A percentile compares a stretch with the other conserved stretches of the same genome.
These are phyloP conservation scores for Lucifuga dentata DNA, from an alignment of 2,113 vertebrate species.

Conservation along the genomic window DNA sequence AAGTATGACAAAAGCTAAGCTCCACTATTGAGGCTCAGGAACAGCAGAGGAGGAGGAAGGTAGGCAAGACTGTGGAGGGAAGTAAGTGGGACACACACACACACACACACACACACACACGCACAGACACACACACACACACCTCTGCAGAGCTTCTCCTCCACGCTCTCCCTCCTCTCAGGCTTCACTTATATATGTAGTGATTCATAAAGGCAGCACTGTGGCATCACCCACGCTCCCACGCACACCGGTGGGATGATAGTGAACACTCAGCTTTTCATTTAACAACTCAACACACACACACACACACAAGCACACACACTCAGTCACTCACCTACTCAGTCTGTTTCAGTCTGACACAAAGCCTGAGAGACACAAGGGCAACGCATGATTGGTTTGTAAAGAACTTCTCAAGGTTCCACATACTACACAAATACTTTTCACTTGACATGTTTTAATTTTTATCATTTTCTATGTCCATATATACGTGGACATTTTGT, in stretches of 20 bases:
- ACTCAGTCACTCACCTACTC: background rate
- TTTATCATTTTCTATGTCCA: too few relatives aligned
- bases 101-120: constrained; percentile 9
- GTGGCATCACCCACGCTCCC: constrained; percentile 61
- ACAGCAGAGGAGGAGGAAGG: constrained; percentile 19
- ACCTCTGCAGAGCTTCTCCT: constrained; percentile 17
- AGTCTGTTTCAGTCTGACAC: background rate
- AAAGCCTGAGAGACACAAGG: background rate
- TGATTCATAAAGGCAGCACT: constrained; percentile 67
- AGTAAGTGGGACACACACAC: constrained; percentile 27
- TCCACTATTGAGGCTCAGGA: too few relatives aligned
- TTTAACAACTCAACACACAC: too few relatives aligned
- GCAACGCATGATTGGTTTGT: background rate
- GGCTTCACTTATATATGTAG: constrained; percentile 40
- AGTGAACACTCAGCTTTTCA: constrained; percentile 8
- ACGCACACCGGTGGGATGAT: background rate
- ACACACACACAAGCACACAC: too few relatives aligned
- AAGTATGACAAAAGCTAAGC: too few relatives aligned
- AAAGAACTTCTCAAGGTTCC: background rate
- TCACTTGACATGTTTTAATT: too few relatives aligned
- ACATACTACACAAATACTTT: too few relatives aligned
- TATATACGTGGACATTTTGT: too few relatives aligned
- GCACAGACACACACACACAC: constrained; percentile 12
- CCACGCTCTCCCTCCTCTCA: constrained; percentile 14
- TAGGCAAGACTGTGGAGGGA: background rate